These are phyloP conservation scores for Romanomermis culicivorax DNA, from an alignment of 2,888 invertebrate species.

Conservation along the genomic window DNA sequence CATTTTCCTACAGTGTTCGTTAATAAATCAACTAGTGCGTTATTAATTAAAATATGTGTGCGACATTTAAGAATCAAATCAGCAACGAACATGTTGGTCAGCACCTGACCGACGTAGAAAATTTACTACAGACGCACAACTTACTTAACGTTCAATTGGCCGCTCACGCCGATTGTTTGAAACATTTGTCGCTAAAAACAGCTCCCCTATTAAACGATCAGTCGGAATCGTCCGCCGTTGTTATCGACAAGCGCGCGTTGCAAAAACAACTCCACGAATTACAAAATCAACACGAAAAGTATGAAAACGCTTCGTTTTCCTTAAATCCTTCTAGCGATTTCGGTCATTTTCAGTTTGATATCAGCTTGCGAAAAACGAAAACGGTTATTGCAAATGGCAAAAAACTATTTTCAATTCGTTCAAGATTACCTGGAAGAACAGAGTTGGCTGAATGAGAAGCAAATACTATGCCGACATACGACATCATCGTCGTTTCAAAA, in stretches of 20 bases:
- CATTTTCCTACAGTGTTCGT: too few relatives aligned
- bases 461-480: slow-evolving; percentile 72
- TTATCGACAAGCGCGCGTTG: slow-evolving; percentile 39
- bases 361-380: slow-evolving; percentile 54
- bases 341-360: slow-evolving; percentile 35
- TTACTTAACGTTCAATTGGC: slow-evolving; percentile 73
- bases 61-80: too few relatives aligned
- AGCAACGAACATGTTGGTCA: too few relatives aligned
- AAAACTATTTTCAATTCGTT: slow-evolving; percentile 78
- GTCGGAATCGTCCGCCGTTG: slow-evolving; percentile 14
- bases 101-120: slow-evolving; percentile 80
- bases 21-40: too few relatives aligned
- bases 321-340: background rate
- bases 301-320: slow-evolving; percentile 2
- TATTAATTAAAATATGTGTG: too few relatives aligned
- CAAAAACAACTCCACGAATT: slow-evolving; percentile 52
- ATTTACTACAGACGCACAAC: slow-evolving; percentile 74
- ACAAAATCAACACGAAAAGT: slow-evolving; percentile 53
- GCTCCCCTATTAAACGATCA: background rate
- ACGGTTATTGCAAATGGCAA: slow-evolving; percentile 64
- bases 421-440: slow-evolving; percentile 95
- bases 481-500: too few relatives aligned
- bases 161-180: slow-evolving; percentile 49
- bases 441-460: slow-evolving; percentile 83
- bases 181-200: slow-evolving; percentile 15